Evolutionary conservation across 2,797 vertebrate species (phyloP), one percentile per base, ranked within the genome.

Genomic region (Hylomyscus alleni): DNA sequence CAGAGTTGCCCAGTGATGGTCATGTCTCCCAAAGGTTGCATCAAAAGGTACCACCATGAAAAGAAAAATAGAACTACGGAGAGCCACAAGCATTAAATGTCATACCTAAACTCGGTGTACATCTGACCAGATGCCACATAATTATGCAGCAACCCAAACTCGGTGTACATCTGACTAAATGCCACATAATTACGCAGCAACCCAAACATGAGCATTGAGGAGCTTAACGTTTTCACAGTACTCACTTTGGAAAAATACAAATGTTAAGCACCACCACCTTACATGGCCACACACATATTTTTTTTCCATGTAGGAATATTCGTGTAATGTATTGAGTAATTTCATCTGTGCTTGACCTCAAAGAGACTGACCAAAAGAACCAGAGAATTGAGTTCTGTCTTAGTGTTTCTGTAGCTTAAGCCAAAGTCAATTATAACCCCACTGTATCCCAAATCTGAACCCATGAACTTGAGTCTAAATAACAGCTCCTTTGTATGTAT

Each of bases 331-430:
- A 89, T 5, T 26, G 37, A 89, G 72, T 10, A 69, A 54, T 52
- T 94, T 95, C 44, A 91, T 92, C 78, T 73, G 14, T 77, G 56
- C 69, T 90, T 50, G 78, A 24, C 11, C 50, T 75, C 47, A 90
- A 40, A 92, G 44, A 90, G 14, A 89, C 24, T 47, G 44, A 56
- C 20, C n/a, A 93, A 31, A 52, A n/a, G 54, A 93, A 88, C 34
- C 29, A 6, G 94, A 92, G 82, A n/a, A 58, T 0, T 86, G 34
- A 80, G 34, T 84, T 82, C 54, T 93, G 31, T 40, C 56, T 91
- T 84, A 62, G 78, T 62, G 12, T 11, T 75, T 77, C 90, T 80
- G 67, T 62, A 95, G 92, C 14, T 50, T 72, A 94, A 89, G 24
- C 13, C 62, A 82, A 82, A 15, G 24, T 86, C 47, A 82, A 20